A percentile compares a stretch with the other conserved stretches of the same genome.
Evolutionary conservation across 1,140 invertebrate species (phyloP).

Genomic region (Potamilus streckersoni): DNA sequence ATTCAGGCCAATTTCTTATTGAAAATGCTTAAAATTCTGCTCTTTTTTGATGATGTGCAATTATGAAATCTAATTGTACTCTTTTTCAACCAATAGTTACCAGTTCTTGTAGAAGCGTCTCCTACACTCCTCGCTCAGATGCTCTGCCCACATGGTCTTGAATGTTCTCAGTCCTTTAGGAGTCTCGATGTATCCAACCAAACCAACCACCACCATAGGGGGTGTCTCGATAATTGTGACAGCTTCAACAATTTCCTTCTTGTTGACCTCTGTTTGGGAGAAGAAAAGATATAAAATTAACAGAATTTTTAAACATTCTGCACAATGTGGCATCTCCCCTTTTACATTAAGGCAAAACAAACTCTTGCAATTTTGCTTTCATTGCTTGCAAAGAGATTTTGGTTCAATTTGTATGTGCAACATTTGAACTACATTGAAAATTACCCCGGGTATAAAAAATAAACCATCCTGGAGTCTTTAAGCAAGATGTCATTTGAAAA

Average conservation of each 20-base stretch:
- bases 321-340: too few relatives aligned
- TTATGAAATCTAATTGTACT: constrained; percentile 34
- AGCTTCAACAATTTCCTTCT: constrained; percentile 99
- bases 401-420: too few relatives aligned
- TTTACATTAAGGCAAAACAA: too few relatives aligned
- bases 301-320: neutral
- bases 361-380: too few relatives aligned
- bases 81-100: constrained; percentile 72
- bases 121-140: constrained; percentile 97
- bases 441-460: too few relatives aligned
- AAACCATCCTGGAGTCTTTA: too few relatives aligned
- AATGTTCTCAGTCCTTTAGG: constrained; percentile 94
- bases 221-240: constrained; percentile 99
- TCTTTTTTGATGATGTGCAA: neutral
- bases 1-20: constrained; percentile 1
- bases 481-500: too few relatives aligned
- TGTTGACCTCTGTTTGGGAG: constrained; percentile 89
- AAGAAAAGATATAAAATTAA: neutral
- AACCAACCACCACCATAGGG: constrained; percentile 97
- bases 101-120: constrained; percentile 99
- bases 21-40: constrained; percentile 10
- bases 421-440: too few relatives aligned
- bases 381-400: too few relatives aligned
- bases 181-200: constrained; percentile 99
- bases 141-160: constrained; percentile 98